Evolutionary conservation across 2,113 vertebrate species (phyloP).

Genomic region (Misgurnus anguillicaudatus): DNA sequence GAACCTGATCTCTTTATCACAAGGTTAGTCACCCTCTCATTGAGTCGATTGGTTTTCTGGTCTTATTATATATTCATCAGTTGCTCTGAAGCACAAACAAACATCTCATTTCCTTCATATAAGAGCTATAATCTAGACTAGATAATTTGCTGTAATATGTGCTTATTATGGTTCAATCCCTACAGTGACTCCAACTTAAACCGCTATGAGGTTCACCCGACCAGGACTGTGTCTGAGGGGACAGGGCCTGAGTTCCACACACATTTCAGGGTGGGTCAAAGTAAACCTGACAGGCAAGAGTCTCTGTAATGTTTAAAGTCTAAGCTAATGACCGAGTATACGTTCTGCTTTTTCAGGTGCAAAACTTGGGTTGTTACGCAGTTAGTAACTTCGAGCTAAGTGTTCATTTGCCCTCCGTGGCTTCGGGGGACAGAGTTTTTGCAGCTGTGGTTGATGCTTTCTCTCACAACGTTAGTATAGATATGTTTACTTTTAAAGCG

Average conservation of each 20-base stretch:
- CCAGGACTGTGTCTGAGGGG: slow-evolving; percentile 73
- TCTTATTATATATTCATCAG: no score
- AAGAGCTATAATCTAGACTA: no score
- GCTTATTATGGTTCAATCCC: slow-evolving; percentile 23
- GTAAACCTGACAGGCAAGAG: background rate
- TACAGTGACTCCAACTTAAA: slow-evolving; percentile 85
- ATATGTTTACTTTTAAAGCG: background rate
- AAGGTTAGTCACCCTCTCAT: slow-evolving; percentile 71
- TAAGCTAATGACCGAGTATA: background rate
- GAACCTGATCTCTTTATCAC: slow-evolving; percentile 86
- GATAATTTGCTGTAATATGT: background rate
- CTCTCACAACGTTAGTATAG: slow-evolving; percentile 81
- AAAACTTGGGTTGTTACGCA: slow-evolving; percentile 86
- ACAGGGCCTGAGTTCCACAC: slow-evolving; percentile 87
- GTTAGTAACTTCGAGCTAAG: slow-evolving; percentile 78
- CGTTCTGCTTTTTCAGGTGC: slow-evolving; percentile 74
- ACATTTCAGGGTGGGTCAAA: slow-evolving; percentile 76
- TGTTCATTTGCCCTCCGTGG: slow-evolving; percentile 81
- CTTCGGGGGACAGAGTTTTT: slow-evolving; percentile 76
- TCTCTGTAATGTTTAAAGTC: background rate
- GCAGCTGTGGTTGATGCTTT: slow-evolving; percentile 80
- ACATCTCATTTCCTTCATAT: no score
- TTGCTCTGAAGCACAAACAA: no score
- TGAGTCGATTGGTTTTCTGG: no score
- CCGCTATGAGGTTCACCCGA: slow-evolving; percentile 87